Evolutionary conservation across 2,888 invertebrate genomes (phyloP), one percentile per base, ranked within the genome.

Genomic region (Dolichomitus sp.): DNA sequence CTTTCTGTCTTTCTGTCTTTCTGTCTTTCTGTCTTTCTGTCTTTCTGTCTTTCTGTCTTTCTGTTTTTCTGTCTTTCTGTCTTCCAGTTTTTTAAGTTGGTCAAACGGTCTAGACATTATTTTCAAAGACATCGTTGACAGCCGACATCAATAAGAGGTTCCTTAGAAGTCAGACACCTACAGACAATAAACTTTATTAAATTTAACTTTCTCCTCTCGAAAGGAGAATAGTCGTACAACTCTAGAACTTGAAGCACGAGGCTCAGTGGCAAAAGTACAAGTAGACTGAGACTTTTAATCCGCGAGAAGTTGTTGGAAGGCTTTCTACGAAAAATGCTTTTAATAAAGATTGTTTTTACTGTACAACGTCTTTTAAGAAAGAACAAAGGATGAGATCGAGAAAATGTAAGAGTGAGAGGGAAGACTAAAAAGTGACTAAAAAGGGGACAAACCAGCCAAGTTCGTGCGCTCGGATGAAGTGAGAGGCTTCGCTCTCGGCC

Each of bases 401-500:
- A 19, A 74, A 17, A 63, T 37, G 42, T 23, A 17, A 9, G 27
- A 19, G 33, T 9, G 63, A 30, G n/a, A 6, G 2, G 40, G 33
- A 40, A 7, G 23, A 17, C 48, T 27, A 17, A 40, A 33, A 42
- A 68, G 40, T 9, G 4, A 42, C 17, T 4, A 65, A 30, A 50
- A 40, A 48, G 19, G n/a, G 27, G 23, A 63, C 23, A 14, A 14
- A n/a, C n/a, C 42, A 63, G 42, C 63, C 54, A 57, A 70, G 52
- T 59, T 76, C 54, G 50, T 65, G 70, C 30, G 23, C 19, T 70
- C 40, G 48, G 63, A 6, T 30, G n/a, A 19, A 37, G 65, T 45
- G 63, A 54, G 48, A 65, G 59, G 63, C 48, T 75, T 75, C 70
- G 11, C 63, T 19, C 57, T 63, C 52, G 52, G 45, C 45, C 52